Evolutionary conservation across 2,888 invertebrate species (phyloP).

Genomic region (Noctuana brunneofusca): DNA sequence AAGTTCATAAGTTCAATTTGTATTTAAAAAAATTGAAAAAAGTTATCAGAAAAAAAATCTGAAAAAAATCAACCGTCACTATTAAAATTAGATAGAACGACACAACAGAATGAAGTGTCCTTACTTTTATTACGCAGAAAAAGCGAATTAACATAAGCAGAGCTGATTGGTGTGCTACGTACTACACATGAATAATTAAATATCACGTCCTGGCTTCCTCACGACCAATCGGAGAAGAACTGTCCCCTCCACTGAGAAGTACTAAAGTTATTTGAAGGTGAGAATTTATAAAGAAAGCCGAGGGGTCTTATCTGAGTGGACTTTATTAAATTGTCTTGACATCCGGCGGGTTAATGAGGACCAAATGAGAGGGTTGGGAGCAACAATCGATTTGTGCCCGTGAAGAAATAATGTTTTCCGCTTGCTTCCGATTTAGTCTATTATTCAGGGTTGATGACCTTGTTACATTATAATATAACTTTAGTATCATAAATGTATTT

Average conservation of each 20-base stretch:
- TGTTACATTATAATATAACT: no score
- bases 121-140: constrained; percentile 26
- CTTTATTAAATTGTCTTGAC: constrained; percentile 69
- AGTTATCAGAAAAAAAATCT: no score
- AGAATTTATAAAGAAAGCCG: constrained; percentile 51
- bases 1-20: no score
- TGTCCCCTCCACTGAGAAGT: constrained; percentile 35
- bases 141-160: constrained; percentile 34
- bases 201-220: constrained; percentile 50
- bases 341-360: constrained; percentile 76
- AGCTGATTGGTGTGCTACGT: constrained; percentile 34
- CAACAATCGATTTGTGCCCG: constrained; percentile 76
- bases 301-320: constrained; percentile 62
- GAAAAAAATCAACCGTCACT: background rate
- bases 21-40: no score
- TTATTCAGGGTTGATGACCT: constrained; percentile 8
- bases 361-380: constrained; percentile 75
- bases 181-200: constrained; percentile 50
- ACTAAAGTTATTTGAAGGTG: constrained; percentile 20
- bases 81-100: no score
- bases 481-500: no score
- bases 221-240: constrained; percentile 41
- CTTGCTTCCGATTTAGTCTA: constrained; percentile 46
- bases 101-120: background rate
- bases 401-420: constrained; percentile 75